A percentile compares a stretch with the other conserved stretches of the same genome.
These are phyloP conservation scores for Phaethornis superciliosus DNA, from an alignment of 2,113 vertebrate species.

Conservation along the genomic window DNA sequence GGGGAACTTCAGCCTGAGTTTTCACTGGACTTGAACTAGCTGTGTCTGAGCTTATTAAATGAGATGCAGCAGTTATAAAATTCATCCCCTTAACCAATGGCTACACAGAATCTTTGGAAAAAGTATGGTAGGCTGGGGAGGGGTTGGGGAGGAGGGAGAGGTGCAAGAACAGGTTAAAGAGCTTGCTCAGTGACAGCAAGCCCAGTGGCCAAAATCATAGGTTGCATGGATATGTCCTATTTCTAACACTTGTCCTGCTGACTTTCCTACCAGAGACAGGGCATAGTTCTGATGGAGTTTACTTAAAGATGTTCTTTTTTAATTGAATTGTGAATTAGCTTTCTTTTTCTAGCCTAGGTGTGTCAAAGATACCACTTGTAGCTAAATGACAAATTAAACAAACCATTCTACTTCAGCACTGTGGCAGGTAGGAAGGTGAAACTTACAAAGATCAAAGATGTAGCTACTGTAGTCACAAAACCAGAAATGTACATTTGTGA, in stretches of 20 bases:
- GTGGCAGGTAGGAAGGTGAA: not conserved
- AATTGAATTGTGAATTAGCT: not conserved
- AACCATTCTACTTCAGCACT: rapidly evolving
- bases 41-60: not conserved
- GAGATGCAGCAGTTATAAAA: not conserved
- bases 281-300: not conserved
- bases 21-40: not conserved
- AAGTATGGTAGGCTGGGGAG: not conserved
- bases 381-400: not conserved
- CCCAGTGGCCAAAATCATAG: not conserved
- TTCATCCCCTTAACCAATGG: not conserved
- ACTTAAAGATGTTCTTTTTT: not conserved
- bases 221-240: not conserved
- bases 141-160: not conserved
- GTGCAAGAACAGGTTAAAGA: not conserved
- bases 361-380: not conserved
- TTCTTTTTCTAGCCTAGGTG: not conserved
- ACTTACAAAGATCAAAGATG: not conserved
- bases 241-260: not conserved
- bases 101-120: not conserved
- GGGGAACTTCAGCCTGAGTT: not conserved
- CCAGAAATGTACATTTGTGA: not conserved
- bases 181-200: not conserved
- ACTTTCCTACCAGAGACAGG: not conserved
- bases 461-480: not conserved